A percentile compares a stretch with the other conserved stretches of the same genome.
phyloP scores from a whole-genome alignment of 2,888 invertebrate genomes.

The Habrosyne pyritoides region DNA sequence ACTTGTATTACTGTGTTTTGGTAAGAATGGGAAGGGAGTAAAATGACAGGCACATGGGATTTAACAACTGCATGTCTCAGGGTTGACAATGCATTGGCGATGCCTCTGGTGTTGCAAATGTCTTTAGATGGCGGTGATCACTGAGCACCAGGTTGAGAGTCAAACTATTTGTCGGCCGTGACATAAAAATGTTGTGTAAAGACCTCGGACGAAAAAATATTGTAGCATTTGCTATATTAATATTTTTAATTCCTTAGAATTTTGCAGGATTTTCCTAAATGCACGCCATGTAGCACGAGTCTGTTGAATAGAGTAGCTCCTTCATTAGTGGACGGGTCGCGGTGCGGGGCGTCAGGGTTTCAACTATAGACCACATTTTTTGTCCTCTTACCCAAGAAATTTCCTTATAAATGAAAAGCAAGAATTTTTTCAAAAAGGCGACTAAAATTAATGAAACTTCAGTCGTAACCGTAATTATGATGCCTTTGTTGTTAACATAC shows the following conservation, averaged over 20 bases:
- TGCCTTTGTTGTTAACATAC: background rate
- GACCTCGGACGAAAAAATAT: too few relatives aligned
- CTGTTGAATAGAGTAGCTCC: constrained; percentile 57
- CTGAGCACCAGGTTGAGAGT: too few relatives aligned
- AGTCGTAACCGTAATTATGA: background rate
- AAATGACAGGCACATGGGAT: too few relatives aligned
- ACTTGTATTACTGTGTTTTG: too few relatives aligned
- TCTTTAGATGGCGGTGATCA: too few relatives aligned
- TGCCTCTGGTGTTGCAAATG: too few relatives aligned
- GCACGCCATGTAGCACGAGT: constrained; percentile 46
- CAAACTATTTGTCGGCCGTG: too few relatives aligned
- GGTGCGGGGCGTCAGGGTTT: constrained; percentile 50
- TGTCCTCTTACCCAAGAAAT: constrained; percentile 57
- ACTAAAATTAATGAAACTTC: background rate
- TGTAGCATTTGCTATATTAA: too few relatives aligned
- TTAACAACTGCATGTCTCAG: too few relatives aligned
- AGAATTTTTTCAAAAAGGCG: background rate
- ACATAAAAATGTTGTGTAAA: too few relatives aligned
- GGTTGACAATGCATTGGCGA: too few relatives aligned
- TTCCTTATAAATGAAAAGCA: constrained; percentile 29
- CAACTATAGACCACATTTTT: constrained; percentile 71
- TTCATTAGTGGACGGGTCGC: constrained; percentile 65
- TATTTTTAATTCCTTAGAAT: background rate
- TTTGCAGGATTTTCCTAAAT: background rate
- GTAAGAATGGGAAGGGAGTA: too few relatives aligned